Conservation (phyloP, 2,888 invertebrate genomes). For the Dorcus parallelipipedus region DNA sequence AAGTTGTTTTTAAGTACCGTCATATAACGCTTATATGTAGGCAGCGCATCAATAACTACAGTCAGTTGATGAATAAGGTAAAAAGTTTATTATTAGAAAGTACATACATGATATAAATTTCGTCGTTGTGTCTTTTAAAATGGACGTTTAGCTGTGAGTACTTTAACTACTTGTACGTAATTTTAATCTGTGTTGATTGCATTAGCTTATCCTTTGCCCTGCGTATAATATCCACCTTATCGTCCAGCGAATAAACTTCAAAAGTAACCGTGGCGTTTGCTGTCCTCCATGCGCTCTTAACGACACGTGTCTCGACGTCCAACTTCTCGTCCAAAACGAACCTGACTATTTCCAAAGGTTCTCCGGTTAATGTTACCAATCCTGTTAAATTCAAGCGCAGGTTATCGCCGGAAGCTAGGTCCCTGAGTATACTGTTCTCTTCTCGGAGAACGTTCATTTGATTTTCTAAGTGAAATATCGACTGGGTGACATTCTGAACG, state of each 20-base stretch:
- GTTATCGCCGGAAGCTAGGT: slow-evolving; percentile 6
- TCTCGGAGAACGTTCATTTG: slow-evolving; percentile 2
- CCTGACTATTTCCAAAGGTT: slow-evolving; percentile 19
- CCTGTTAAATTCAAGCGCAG: slow-evolving; percentile 13
- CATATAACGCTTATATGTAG: too few species aligned
- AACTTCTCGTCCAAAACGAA: slow-evolving; percentile 34
- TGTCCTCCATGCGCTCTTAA: slow-evolving; percentile 28
- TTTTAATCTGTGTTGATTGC: slow-evolving; percentile 23
- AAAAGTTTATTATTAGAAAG: too few species aligned
- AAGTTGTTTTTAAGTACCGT: too few species aligned
- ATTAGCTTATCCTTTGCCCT: slow-evolving; percentile 30
- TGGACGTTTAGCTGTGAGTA: too few species aligned
- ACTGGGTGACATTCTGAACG: neutral
- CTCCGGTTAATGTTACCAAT: slow-evolving; percentile 5
- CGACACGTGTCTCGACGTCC: slow-evolving; percentile 22
- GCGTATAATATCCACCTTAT: slow-evolving; percentile 32
- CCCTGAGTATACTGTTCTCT: slow-evolving; percentile 8
- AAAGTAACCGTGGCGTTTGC: slow-evolving; percentile 32
- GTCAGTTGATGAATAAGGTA: too few species aligned
- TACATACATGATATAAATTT: too few species aligned
- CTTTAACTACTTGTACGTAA: slow-evolving; percentile 3
- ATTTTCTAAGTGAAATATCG: slow-evolving; percentile 2
- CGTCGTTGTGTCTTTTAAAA: too few species aligned
- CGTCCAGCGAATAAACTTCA: slow-evolving; percentile 28
- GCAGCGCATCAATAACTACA: too few species aligned